A percentile compares a stretch with the other conserved stretches of the same genome.
phyloP scores from a whole-genome alignment of 2,797 vertebrate species.

The Sternotherus odoratus region DNA sequence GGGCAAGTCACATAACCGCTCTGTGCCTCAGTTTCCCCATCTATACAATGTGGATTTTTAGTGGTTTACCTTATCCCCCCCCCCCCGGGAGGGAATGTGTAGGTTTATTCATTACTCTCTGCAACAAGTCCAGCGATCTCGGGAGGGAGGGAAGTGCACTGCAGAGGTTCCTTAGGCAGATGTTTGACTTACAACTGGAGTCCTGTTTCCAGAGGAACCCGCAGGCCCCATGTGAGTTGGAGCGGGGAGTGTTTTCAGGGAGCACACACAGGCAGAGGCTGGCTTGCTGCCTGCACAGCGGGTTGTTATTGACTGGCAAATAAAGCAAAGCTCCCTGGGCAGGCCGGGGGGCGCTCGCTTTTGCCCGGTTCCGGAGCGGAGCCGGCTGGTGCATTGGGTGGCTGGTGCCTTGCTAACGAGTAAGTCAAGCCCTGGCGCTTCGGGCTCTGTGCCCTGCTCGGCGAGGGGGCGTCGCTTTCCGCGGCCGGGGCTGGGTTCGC shows the following conservation, averaged over 20 bases:
- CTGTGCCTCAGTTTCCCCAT: not conserved
- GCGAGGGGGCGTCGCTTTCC: not conserved
- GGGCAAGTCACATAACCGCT: too few relatives aligned
- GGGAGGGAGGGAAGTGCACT: not conserved
- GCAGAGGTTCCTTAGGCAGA: not conserved
- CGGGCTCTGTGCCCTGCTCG: too few relatives aligned
- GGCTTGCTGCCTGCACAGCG: not conserved
- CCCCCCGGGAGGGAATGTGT: too few relatives aligned
- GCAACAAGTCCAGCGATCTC: not conserved
- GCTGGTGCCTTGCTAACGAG: not conserved
- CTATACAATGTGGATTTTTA: not conserved
- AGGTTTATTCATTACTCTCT: not conserved
- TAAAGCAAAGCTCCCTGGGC: not conserved
- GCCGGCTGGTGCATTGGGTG: not conserved
- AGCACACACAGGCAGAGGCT: not conserved
- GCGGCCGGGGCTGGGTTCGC: too few relatives aligned
- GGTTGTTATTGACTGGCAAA: not conserved
- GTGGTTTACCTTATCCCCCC: too few relatives aligned
- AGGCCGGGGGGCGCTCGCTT: not conserved
- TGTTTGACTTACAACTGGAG: not conserved
- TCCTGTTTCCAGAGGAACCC: not conserved
- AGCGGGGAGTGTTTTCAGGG: not conserved
- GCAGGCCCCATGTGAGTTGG: rapidly evolving
- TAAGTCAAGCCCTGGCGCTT: not conserved
- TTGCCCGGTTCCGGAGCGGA: not conserved